Conservation (phyloP, 1,140 invertebrate genomes). For the Berghia stephanieae region DNA sequence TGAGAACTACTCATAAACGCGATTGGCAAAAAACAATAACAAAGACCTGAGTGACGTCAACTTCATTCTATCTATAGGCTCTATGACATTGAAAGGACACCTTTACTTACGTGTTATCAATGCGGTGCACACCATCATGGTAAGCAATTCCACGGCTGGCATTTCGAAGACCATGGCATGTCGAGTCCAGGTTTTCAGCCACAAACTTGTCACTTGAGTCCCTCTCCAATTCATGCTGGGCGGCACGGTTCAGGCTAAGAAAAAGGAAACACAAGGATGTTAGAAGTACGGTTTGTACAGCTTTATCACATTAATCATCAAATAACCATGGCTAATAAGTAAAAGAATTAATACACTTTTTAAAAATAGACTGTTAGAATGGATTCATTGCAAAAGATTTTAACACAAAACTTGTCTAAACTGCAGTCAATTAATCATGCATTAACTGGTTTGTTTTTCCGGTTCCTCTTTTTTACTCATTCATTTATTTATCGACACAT, state of each 20-base stretch:
- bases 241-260: slow-evolving; percentile 59
- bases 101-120: slow-evolving; percentile 78
- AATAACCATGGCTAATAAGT: too few relatives aligned
- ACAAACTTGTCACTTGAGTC: slow-evolving; percentile 88
- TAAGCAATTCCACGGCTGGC: slow-evolving; percentile 84
- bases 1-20: too few relatives aligned
- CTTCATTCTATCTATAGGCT: not conserved
- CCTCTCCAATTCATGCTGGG: slow-evolving; percentile 84
- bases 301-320: not conserved
- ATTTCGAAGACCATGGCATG: slow-evolving; percentile 83
- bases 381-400: too few relatives aligned
- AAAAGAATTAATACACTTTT: too few relatives aligned
- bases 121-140: slow-evolving; percentile 89
- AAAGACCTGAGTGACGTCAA: not conserved
- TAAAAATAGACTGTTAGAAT: too few relatives aligned
- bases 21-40: not conserved
- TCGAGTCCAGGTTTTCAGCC: slow-evolving; percentile 83
- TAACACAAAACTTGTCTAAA: too few relatives aligned
- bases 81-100: not conserved
- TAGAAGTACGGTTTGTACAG: not conserved
- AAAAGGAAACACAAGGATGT: not conserved
- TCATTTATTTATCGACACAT: too few relatives aligned
- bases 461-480: too few relatives aligned
- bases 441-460: too few relatives aligned
- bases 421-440: too few relatives aligned